These are phyloP conservation scores for Ficedula albicollis DNA, from an alignment of 2,797 vertebrate species.

Conservation along the genomic window DNA sequence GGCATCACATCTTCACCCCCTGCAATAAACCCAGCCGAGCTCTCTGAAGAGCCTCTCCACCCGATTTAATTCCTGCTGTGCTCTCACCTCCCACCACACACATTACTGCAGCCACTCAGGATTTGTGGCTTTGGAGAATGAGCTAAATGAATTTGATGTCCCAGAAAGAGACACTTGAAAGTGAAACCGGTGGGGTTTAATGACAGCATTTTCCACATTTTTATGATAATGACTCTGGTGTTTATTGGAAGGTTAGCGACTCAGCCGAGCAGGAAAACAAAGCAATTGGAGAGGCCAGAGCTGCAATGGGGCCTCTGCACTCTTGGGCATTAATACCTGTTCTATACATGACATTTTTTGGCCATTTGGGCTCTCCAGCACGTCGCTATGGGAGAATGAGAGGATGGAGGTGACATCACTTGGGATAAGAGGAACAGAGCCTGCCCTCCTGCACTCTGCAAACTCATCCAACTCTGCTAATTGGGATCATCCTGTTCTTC, in stretches of 20 bases:
- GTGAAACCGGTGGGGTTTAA: constrained; percentile 39
- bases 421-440: not conserved
- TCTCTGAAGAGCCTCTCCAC: not conserved
- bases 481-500: not conserved
- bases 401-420: not conserved
- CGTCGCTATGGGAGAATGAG: not conserved
- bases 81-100: constrained; percentile 57
- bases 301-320: not conserved
- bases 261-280: constrained; percentile 48
- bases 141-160: constrained; percentile 66
- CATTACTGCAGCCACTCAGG: constrained; percentile 42
- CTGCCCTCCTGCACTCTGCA: not conserved
- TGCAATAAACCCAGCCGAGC: not conserved
- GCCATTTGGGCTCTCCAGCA: not conserved
- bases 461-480: not conserved
- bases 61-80: not conserved
- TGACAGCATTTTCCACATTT: constrained; percentile 54
- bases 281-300: not conserved
- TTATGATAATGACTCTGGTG: constrained; percentile 52
- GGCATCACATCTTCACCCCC: not conserved
- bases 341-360: not conserved
- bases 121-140: constrained; percentile 58
- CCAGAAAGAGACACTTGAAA: constrained; percentile 66
- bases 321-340: not conserved
- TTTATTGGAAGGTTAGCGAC: constrained; percentile 56